Conservation (phyloP, 1,140 invertebrate genomes). For the Oryctes rhinoceros region DNA sequence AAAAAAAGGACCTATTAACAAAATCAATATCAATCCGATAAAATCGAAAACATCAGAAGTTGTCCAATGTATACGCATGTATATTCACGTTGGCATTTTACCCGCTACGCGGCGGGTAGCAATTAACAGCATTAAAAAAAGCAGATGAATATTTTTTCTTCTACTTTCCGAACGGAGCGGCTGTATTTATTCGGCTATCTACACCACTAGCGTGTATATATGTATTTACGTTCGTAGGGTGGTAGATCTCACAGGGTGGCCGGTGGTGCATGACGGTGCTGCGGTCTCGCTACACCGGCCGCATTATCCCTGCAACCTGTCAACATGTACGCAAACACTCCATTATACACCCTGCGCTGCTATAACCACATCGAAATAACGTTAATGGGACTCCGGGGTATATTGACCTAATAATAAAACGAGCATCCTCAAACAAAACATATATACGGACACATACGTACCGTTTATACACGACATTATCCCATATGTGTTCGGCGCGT, state of each 20-base stretch:
- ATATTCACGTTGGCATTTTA: background rate
- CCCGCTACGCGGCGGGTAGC: background rate
- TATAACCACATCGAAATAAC: constrained; percentile 37
- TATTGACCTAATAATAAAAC: constrained; percentile 37
- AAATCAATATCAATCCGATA: no score
- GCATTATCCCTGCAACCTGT: constrained; percentile 48
- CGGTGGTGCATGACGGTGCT: constrained; percentile 48
- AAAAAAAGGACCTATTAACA: no score
- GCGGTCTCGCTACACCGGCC: constrained; percentile 52
- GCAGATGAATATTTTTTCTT: constrained; percentile 12
- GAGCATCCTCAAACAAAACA: constrained; percentile 5
- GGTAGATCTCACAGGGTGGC: constrained; percentile 38
- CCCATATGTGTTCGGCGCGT: constrained; percentile 16
- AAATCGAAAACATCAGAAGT: no score
- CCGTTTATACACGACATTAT: background rate
- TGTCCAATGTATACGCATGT: no score
- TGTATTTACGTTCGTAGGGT: constrained; percentile 32
- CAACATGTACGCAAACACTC: constrained; percentile 47
- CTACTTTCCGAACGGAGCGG: background rate
- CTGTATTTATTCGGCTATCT: constrained; percentile 35
- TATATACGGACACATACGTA: background rate
- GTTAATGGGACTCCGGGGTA: constrained; percentile 48
- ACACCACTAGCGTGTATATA: background rate
- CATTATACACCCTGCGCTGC: constrained; percentile 45
- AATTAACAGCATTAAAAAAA: background rate